Percentiles rank a stretch among this genome's conserved stretches.
Evolutionary conservation across 2,888 invertebrate species (phyloP).

Genomic region (Hirtodrosophila confusa): DNA sequence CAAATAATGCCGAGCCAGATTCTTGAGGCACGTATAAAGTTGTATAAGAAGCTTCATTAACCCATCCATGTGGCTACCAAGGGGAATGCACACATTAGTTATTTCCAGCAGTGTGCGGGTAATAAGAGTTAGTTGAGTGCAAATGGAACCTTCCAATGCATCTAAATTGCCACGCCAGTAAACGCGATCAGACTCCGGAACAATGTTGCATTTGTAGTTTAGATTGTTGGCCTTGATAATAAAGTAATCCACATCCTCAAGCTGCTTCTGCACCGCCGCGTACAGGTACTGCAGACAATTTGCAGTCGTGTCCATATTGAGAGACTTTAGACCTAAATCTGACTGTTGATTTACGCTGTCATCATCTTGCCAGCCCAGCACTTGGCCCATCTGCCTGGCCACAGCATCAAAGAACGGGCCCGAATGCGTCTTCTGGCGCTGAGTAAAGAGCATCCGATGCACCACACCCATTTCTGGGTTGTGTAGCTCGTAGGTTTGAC

Average conservation of each 20-base stretch:
- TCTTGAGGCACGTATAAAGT: constrained; percentile 85
- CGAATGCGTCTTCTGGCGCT: constrained; percentile 82
- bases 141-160: constrained; percentile 86
- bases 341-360: constrained; percentile 31
- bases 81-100: constrained; percentile 85
- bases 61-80: constrained; percentile 86
- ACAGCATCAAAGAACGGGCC: constrained; percentile 82
- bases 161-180: constrained; percentile 84
- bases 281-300: constrained; percentile 76
- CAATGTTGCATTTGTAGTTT: constrained; percentile 84
- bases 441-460: constrained; percentile 82
- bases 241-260: constrained; percentile 83
- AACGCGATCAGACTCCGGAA: constrained; percentile 84
- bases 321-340: constrained; percentile 75
- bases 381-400: constrained; percentile 75
- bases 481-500: constrained; percentile 73
- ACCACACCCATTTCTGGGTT: constrained; percentile 75
- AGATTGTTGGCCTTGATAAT: constrained; percentile 84
- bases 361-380: constrained; percentile 73
- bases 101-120: constrained; percentile 85
- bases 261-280: constrained; percentile 79
- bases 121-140: constrained; percentile 86
- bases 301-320: constrained; percentile 72
- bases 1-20: constrained; percentile 87
- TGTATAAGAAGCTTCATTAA: constrained; percentile 86